These are phyloP conservation scores for Hyaena hyaena DNA, from an alignment of 2,113 vertebrate species.

Conservation along the genomic window DNA sequence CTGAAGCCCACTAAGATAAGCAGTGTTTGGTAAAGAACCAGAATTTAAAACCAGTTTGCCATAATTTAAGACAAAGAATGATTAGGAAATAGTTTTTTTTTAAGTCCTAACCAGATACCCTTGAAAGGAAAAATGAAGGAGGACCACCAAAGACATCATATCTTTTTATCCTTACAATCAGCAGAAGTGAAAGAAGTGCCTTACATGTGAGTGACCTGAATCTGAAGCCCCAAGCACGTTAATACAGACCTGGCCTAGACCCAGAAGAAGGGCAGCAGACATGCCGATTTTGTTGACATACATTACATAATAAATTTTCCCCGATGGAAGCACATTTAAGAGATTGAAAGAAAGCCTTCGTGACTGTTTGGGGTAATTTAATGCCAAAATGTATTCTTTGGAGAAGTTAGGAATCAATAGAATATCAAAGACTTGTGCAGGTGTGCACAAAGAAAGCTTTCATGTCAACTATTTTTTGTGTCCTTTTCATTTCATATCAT, in stretches of 20 bases:
- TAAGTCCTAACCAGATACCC: not conserved
- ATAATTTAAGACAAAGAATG: not conserved
- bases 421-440: not conserved
- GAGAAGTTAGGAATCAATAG: constrained; percentile 31
- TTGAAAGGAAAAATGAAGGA: not conserved
- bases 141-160: not conserved
- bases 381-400: constrained; percentile 51
- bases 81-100: not conserved
- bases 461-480: not conserved
- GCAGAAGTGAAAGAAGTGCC: constrained; percentile 17
- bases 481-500: constrained; percentile 13
- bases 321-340: constrained; percentile 36
- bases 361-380: constrained; percentile 55
- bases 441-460: constrained; percentile 28
- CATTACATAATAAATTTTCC: constrained; percentile 48
- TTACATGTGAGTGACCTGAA: not conserved
- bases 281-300: not conserved
- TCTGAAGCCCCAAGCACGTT: not conserved
- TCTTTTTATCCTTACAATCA: not conserved
- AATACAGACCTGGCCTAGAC: constrained; percentile 8
- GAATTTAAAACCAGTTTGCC: not conserved
- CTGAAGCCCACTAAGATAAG: not conserved
- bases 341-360: constrained; percentile 61
- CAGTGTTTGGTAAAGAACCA: not conserved
- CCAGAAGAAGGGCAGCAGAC: not conserved